Evolutionary conservation across 1,140 invertebrate genomes (phyloP).

Genomic region (Phocides pigmalion): DNA sequence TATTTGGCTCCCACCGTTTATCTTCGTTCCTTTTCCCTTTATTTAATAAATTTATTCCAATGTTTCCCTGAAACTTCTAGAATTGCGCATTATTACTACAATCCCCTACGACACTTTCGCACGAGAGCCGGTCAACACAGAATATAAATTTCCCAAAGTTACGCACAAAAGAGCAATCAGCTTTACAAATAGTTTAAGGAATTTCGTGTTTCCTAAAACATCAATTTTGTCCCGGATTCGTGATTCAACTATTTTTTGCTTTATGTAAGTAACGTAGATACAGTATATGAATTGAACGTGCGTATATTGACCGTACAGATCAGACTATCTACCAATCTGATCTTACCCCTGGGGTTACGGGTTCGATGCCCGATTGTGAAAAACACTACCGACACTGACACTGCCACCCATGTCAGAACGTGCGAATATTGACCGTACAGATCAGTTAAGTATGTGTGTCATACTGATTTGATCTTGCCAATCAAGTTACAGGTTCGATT

Average conservation of each 20-base stretch:
- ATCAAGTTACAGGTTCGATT: no score
- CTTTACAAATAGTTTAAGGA: slow-evolving; percentile 23
- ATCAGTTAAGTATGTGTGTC: no score
- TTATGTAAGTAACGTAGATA: not conserved
- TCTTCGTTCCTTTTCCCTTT: slow-evolving; percentile 29
- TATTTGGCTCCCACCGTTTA: slow-evolving; percentile 31
- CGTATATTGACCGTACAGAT: no score
- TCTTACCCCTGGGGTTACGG: no score
- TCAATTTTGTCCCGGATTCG: not conserved
- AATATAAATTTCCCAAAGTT: slow-evolving; percentile 27
- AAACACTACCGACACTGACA: no score
- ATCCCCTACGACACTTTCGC: slow-evolving; percentile 13
- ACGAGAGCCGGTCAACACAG: slow-evolving; percentile 28
- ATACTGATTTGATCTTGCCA: no score
- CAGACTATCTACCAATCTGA: no score
- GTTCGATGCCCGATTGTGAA: no score
- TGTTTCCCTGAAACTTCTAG: slow-evolving; percentile 17
- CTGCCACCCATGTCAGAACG: no score
- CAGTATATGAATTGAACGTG: no score
- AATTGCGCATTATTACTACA: slow-evolving; percentile 23
- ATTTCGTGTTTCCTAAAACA: slow-evolving; percentile 12
- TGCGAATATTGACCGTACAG: no score
- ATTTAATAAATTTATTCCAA: slow-evolving; percentile 34
- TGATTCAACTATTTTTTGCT: not conserved
- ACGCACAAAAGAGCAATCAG: slow-evolving; percentile 32